Evolutionary conservation across 2,113 vertebrate species (phyloP), one percentile per base, ranked within the genome.

Genomic region (Carettochelys insculpta): DNA sequence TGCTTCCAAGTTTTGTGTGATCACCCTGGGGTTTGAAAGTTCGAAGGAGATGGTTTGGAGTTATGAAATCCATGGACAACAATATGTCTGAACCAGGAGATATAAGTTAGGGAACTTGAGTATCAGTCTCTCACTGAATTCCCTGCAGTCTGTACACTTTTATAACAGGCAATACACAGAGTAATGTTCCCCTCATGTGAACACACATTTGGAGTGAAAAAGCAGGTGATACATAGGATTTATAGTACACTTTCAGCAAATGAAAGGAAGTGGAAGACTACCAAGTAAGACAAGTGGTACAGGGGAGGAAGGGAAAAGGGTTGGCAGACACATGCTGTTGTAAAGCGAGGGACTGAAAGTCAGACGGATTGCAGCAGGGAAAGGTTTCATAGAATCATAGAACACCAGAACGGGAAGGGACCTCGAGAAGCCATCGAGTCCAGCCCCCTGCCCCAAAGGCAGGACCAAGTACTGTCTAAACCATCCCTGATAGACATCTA

Each of bases 111-210:
- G 54, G 45, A 41, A 38, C 1, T 13, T 58, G 83, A 48, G 34
- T 85, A 13, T 5, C 7, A 87, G 31, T 0, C 17, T 25, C 24
- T 87, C 51, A 5, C 14, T 54, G 29, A 29, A 3, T 54, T 16
- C 1, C 38, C 2, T 82, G 19, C 45, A 89, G 84, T 81, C 3
- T 51, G 5, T 47, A 38, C 52, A 14, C 76, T 4, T 91, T 58
- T 71, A 71, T 24, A 71, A 24, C 20, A 43, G 34, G 27, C 12
- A 22, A 68, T 80, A 1, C 1, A 29, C 17, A 1, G 4, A 13
- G 34, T 81, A 76, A 11, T 0, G 0, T 48, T 14, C 11, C 29
- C 31, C 58, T 61, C 16, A 24, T 45, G 3, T 1, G 0, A 48
- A 2, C n/a, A 51, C 11, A 61, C 5, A 0, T 58, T 83, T 79